phyloP scores from a whole-genome alignment of 2,113 vertebrate species.

The Alethe diademata region DNA sequence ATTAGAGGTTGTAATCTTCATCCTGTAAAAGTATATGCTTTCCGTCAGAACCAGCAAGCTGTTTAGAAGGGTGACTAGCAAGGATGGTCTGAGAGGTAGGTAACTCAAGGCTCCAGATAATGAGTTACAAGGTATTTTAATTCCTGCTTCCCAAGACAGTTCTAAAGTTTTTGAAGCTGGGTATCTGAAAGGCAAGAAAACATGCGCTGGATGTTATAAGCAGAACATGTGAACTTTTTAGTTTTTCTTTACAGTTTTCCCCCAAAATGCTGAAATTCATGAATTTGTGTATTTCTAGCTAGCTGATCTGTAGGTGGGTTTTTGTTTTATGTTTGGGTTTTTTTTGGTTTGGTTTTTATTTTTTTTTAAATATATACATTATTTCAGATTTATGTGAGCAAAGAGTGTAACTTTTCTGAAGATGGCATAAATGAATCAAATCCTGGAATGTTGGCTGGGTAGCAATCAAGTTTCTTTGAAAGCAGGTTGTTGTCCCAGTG shows the following conservation, averaged over 20 bases:
- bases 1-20: neutral
- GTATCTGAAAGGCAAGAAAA: neutral
- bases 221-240: neutral
- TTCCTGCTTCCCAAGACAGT: neutral
- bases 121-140: neutral
- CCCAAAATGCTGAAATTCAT: neutral
- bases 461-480: neutral
- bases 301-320: neutral
- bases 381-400: neutral
- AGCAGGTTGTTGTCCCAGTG: neutral
- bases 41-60: neutral
- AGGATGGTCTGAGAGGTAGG: neutral
- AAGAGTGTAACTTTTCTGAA: neutral
- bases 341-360: neutral
- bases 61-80: neutral
- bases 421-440: neutral
- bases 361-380: neutral
- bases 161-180: neutral
- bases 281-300: neutral
- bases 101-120: neutral
- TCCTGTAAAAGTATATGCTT: neutral
- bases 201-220: neutral
- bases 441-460: neutral
- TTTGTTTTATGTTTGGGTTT: no score
- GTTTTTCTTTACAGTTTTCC: neutral